These are phyloP conservation scores for Ctenochaetus hawaiiensis DNA, from an alignment of 2,797 vertebrate species.

Conservation along the genomic window DNA sequence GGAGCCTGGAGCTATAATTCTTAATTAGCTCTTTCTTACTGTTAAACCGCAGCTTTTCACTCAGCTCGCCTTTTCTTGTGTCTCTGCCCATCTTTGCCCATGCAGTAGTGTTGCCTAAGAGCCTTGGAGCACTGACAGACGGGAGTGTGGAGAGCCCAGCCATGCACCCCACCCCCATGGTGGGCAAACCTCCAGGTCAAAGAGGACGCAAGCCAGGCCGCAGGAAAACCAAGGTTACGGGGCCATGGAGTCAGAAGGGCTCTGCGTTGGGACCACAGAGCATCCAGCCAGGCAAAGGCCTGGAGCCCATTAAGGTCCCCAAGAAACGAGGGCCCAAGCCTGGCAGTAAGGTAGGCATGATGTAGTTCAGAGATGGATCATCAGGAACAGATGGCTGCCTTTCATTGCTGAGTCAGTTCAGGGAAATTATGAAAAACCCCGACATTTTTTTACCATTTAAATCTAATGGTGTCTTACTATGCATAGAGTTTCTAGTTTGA, in stretches of 20 bases:
- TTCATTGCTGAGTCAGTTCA: background rate
- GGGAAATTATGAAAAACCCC: background rate
- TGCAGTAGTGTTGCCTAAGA: constrained; percentile 94
- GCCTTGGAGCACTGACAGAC: constrained; percentile 88
- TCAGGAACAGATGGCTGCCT: background rate
- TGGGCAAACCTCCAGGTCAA: constrained; percentile 90
- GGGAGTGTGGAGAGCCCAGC: constrained; percentile 88
- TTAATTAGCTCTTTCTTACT: constrained; percentile 5
- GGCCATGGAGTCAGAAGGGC: constrained; percentile 79
- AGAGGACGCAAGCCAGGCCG: constrained; percentile 94
- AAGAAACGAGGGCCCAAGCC: constrained; percentile 99
- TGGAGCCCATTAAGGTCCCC: constrained; percentile 94
- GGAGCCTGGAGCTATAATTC: background rate
- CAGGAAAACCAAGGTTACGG: constrained; percentile 89
- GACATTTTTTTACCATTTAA: background rate
- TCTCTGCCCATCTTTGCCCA: constrained; percentile 1
- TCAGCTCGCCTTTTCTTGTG: background rate
- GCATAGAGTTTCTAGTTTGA: background rate
- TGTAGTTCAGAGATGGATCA: background rate
- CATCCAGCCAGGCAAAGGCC: constrained; percentile 85
- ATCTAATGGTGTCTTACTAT: background rate
- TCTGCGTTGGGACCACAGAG: constrained; percentile 79
- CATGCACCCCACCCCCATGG: constrained; percentile 88
- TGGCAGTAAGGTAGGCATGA: constrained; percentile 91
- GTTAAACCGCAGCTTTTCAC: background rate